These are phyloP conservation scores for Diloba caeruleocephala DNA, from an alignment of 2,888 invertebrate genomes.

Conservation along the genomic window DNA sequence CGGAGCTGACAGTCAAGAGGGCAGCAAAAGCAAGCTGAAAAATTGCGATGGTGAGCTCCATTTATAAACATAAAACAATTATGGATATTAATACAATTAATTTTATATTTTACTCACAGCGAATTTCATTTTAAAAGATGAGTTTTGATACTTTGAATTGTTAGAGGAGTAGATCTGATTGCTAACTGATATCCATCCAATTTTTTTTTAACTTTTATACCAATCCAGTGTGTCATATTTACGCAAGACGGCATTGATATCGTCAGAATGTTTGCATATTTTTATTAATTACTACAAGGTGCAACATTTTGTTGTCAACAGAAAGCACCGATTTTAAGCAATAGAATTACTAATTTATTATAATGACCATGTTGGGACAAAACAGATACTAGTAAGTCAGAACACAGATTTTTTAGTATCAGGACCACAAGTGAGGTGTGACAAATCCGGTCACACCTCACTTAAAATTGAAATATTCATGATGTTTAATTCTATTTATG, in stretches of 20 bases:
- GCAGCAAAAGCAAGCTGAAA: constrained; percentile 66
- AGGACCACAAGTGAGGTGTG: too few relatives aligned
- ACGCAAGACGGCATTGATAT: constrained; percentile 73
- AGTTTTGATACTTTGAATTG: constrained; percentile 1
- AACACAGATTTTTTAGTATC: too few relatives aligned
- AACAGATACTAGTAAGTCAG: not conserved
- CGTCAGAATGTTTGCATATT: constrained; percentile 66
- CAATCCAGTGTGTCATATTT: constrained; percentile 58
- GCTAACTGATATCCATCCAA: constrained; percentile 61
- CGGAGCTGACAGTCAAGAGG: constrained; percentile 71
- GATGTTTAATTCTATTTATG: too few relatives aligned
- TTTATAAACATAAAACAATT: not conserved
- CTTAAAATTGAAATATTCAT: too few relatives aligned
- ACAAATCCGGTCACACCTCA: not conserved
- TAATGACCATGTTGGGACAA: constrained; percentile 17
- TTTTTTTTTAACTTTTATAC: constrained; percentile 67
- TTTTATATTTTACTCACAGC: constrained; percentile 62
- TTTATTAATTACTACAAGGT: constrained; percentile 60
- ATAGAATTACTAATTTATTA: constrained; percentile 37
- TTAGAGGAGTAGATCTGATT: constrained; percentile 41
- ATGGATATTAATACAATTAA: not conserved
- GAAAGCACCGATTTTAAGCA: constrained; percentile 24
- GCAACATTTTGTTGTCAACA: constrained; percentile 43
- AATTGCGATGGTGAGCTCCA: too few relatives aligned
- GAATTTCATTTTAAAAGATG: constrained; percentile 69